Percentiles rank a stretch among this genome's conserved stretches.
These are phyloP conservation scores for Galeopsomyia nigrocyanea DNA, from an alignment of 2,888 invertebrate genomes.

Conservation along the genomic window DNA sequence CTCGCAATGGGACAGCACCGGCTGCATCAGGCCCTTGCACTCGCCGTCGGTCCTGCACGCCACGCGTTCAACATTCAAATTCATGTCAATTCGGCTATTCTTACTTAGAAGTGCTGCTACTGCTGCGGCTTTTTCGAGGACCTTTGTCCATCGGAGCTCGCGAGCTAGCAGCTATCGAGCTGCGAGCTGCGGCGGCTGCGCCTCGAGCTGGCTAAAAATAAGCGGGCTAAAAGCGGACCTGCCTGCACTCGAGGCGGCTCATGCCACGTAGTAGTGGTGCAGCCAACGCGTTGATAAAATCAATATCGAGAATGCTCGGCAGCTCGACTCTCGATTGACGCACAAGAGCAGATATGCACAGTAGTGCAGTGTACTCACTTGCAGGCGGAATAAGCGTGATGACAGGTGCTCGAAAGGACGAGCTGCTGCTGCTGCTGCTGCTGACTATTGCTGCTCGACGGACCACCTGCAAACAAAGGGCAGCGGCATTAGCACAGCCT, in stretches of 20 bases:
- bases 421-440: constrained; percentile 66
- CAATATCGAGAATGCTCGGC: too few species aligned
- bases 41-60: constrained; percentile 82
- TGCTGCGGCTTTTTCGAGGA: too few species aligned
- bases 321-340: too few species aligned
- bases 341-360: not conserved
- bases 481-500: too few species aligned
- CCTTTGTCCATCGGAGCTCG: too few species aligned
- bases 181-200: not conserved
- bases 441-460: constrained; percentile 46
- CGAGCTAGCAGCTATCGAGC: too few species aligned
- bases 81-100: too few species aligned
- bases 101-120: too few species aligned
- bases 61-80: constrained; percentile 61
- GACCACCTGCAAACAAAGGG: not conserved
- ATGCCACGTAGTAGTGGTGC: not conserved
- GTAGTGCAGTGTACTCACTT: constrained; percentile 58
- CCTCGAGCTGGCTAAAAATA: not conserved
- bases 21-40: constrained; percentile 83
- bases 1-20: constrained; percentile 89
- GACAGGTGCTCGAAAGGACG: constrained; percentile 87
- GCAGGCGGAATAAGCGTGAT: constrained; percentile 75
- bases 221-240: not conserved
- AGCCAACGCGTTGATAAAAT: not conserved
- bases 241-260: too few species aligned